Evolutionary conservation across 2,113 vertebrate species (phyloP), one percentile per base, ranked within the genome.

Genomic region (Suncus etruscus): DNA sequence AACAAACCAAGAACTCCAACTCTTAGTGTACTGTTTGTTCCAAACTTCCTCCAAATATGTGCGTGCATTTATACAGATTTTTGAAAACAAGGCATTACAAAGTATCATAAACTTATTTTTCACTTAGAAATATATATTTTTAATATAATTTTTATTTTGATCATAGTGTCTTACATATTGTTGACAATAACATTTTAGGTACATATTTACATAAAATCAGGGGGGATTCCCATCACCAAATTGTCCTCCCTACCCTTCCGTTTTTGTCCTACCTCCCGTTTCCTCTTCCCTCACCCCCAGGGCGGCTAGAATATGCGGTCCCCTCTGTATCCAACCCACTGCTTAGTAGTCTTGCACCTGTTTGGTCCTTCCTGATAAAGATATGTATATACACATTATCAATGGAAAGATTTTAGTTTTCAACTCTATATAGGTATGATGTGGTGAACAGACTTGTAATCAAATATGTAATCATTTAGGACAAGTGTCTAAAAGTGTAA

Each of bases 401-500:
- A 79, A 58, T 68, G 10, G 20, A 75, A 50, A n/a, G 29, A 74
- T 92, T 82, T 25, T 50, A 50, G 24, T 20, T 70, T 93, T 90
- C 74, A 9, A 50, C 14, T 75, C 65, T 78, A 29, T 78, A 29
- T 83, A 91, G 81, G 79, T 54, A 74, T 58, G 31, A 25, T 91
- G 6, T 6, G 74, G 11, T 81, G 20, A 80, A 89, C 8, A n/a
- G 58, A 75, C 16, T 54, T 82, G 22, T 54, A 80, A 73, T 20
- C 8, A 6, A 92, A 61, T 83, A 79, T 82, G 50, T 77, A 79
- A 39, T 73, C 80, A 63, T 82, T 72, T 90, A 90, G 50, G 10
- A 76, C 76, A 84, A 91, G 92, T 88, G 76, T 89, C 48, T 80
- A 58, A 94, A 92, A 88, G n/a, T 81, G 11, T 22, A 54, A 54